Conservation (phyloP, 2,113 vertebrate species). For the Acanthisitta chloris region DNA sequence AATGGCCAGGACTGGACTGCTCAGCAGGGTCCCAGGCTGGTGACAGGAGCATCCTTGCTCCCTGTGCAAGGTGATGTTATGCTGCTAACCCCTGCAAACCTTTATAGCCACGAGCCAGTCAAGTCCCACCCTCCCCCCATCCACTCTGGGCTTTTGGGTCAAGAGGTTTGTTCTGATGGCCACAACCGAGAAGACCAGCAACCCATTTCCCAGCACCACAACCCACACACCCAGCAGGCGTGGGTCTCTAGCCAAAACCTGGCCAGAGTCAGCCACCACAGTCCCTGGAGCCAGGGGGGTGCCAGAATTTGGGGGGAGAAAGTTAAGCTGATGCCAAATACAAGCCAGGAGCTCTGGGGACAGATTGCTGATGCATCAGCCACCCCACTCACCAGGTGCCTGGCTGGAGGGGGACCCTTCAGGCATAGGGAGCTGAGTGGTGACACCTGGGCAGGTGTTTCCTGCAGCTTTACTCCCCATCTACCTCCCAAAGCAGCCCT, state of each 20-base stretch:
- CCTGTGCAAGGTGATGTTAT: background rate
- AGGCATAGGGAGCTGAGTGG: background rate
- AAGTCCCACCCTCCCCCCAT: background rate
- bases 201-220: background rate
- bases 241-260: background rate
- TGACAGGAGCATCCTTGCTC: background rate
- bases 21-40: background rate
- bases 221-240: accelerated
- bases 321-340: background rate
- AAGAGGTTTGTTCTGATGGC: constrained; percentile 10
- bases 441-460: background rate
- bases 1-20: background rate
- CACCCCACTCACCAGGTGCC: background rate
- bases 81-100: background rate
- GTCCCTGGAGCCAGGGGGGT: background rate
- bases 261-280: background rate
- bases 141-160: background rate
- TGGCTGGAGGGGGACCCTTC: background rate
- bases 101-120: background rate
- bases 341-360: background rate
- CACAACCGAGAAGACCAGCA: background rate
- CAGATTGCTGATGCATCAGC: background rate
- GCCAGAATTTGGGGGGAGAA: background rate
- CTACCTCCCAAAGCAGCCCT: background rate
- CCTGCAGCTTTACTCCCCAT: background rate